These are phyloP conservation scores for Agriotes lineatus DNA, from an alignment of 2,888 invertebrate species.

Conservation along the genomic window DNA sequence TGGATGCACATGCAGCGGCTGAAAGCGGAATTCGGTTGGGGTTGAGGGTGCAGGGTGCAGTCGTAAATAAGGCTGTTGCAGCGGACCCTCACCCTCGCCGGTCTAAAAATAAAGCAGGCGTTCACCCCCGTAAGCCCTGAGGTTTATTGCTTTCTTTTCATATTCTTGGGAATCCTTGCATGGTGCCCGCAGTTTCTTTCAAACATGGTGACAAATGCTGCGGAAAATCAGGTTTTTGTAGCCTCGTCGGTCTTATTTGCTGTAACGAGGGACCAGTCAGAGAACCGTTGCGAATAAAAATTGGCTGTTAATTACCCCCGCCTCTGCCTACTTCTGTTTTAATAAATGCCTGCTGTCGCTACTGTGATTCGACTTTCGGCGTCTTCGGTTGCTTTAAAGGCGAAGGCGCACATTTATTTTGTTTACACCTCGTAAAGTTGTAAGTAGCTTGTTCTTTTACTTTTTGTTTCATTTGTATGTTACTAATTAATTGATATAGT, in stretches of 20 bases:
- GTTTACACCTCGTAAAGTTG: too few relatives aligned
- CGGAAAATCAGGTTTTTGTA: neutral
- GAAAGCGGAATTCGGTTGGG: slow-evolving; percentile 10
- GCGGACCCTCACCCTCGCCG: slow-evolving; percentile 35
- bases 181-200: slow-evolving; percentile 2
- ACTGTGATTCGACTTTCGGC: too few relatives aligned
- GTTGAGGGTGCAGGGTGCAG: slow-evolving; percentile 28
- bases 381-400: too few relatives aligned
- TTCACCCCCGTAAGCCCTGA: slow-evolving; percentile 29
- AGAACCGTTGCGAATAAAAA: neutral
- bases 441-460: too few relatives aligned
- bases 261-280: neutral
- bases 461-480: too few relatives aligned
- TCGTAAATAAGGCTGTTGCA: slow-evolving; percentile 27
- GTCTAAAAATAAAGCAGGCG: slow-evolving; percentile 36
- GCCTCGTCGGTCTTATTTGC: neutral
- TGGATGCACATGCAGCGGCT: neutral
- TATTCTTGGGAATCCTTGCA: slow-evolving; percentile 5
- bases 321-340: too few relatives aligned
- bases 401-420: too few relatives aligned
- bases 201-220: slow-evolving; percentile 1
- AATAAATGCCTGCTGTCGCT: too few relatives aligned
- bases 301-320: neutral
- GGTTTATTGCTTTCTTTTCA: slow-evolving; percentile 25
- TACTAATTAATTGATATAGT: too few relatives aligned